phyloP scores from a whole-genome alignment of 2,888 invertebrate genomes.

The Abrostola triplasia region DNA sequence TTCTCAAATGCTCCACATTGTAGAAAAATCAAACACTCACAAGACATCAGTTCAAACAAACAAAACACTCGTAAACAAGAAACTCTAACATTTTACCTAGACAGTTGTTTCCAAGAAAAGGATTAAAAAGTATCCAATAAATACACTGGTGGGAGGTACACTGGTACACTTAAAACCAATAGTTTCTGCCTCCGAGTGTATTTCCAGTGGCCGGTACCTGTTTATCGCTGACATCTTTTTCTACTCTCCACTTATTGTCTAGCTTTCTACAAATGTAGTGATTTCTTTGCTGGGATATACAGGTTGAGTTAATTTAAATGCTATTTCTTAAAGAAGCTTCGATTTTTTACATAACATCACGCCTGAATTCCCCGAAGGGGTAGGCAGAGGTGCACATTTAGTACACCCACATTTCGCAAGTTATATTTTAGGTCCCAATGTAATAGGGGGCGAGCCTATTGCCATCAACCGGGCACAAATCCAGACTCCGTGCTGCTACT shows the following conservation, averaged over 20 bases:
- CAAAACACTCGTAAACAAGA: neutral
- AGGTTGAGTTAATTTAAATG: conserved; percentile 17
- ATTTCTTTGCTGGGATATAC: conserved; percentile 51
- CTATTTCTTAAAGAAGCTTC: no score
- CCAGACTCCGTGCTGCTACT: no score
- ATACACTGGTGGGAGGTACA: conserved; percentile 14
- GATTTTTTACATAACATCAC: no score
- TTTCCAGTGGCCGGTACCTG: conserved; percentile 47
- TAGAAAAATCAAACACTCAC: no score
- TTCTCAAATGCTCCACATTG: neutral
- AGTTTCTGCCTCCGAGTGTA: conserved; percentile 36
- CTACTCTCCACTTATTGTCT: conserved; percentile 55
- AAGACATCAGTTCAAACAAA: neutral
- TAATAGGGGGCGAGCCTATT: no score
- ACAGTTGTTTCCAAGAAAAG: conserved; percentile 24
- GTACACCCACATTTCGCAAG: no score
- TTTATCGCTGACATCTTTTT: conserved; percentile 58
- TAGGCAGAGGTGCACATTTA: no score
- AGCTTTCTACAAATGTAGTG: conserved; percentile 56
- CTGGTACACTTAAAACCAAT: conserved; percentile 43
- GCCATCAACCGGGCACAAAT: no score
- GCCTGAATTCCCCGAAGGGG: no score
- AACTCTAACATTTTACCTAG: conserved; percentile 13
- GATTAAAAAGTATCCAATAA: conserved; percentile 37
- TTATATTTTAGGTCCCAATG: no score